Evolutionary conservation across 2,797 vertebrate genomes (phyloP), one percentile per base, ranked within the genome.

Genomic region (Tachyglossus aculeatus): DNA sequence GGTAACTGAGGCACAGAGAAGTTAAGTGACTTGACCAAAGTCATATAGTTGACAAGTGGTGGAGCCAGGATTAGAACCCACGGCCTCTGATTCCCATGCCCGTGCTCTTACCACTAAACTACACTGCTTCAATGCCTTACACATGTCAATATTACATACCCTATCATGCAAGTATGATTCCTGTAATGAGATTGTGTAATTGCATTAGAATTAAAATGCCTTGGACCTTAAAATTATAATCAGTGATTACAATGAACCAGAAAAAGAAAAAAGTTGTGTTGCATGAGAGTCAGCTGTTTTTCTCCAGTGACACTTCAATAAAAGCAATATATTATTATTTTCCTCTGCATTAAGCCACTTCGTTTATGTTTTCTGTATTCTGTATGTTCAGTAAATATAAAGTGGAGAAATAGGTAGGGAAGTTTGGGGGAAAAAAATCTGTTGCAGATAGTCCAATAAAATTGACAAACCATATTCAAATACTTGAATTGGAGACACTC

Each of bases 161-260:
- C 56, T 52, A 58, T 32, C 55, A 80, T 53, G 62, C 71, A 65
- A 32, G 38, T 6, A 66, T 71, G 38, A 43, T 67, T 82, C 41
- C 18, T 48, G 7, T 53, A 48, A 85, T 37, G 56, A 63, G 33
- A 44, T 52, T 19, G 6, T 9, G 71, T 83, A 80, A 73, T 25
- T 54, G 2, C 47, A 78, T 18, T 50, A 31, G 39, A 75, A 77
- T 71, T 81, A 85, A 87, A 88, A 85, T 65, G 32, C 70, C 41
- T 33, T 5, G 38, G 40, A 48, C 76, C 36, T 85, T 67, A 75
- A 69, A 69, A 74, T 84, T 21, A 16, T 74, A 79, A 76, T 75
- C 29, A 70, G 67, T 85, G 72, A 29, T 67, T 71, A 67, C 12
- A 43, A 64, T 18, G n/a, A n/a, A n/a, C n/a, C n/a, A n/a, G n/a